These are phyloP conservation scores for Pygmarrhopalites habei DNA, from an alignment of 1,140 invertebrate species.

Conservation along the genomic window DNA sequence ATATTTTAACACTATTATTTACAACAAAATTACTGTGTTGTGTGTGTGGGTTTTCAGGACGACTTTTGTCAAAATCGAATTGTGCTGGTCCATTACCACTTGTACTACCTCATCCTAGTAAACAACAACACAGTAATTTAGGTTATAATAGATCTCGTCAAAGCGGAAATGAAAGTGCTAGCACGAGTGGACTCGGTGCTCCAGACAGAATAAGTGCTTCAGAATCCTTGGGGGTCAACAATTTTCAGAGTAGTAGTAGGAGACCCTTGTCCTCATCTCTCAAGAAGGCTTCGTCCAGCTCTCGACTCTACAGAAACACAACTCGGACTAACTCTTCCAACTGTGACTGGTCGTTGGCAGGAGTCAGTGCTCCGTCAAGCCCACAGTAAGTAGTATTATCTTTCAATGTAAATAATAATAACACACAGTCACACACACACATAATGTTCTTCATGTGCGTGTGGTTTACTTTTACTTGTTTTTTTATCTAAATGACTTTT, in stretches of 20 bases:
- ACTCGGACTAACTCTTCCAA: neutral
- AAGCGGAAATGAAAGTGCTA: neutral
- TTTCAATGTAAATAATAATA: neutral
- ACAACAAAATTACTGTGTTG: too few species aligned
- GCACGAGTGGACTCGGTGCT: too few species aligned
- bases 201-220: neutral
- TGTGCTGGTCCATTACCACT: constrained; percentile 18
- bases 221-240: neutral
- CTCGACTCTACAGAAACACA: neutral
- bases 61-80: constrained; percentile 27
- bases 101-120: constrained; percentile 10
- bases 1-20: too few species aligned
- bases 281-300: constrained; percentile 1
- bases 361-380: constrained; percentile 24
- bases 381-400: constrained; percentile 15
- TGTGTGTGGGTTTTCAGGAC: too few species aligned
- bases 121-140: neutral
- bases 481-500: too few species aligned
- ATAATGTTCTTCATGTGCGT: too few species aligned
- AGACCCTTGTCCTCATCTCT: neutral
- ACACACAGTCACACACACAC: too few species aligned
- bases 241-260: neutral
- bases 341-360: constrained; percentile 37
- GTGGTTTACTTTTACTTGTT: too few species aligned
- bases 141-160: neutral